A percentile compares a stretch with the other conserved stretches of the same genome.
phyloP scores from a whole-genome alignment of 2,797 vertebrate species.

The Scolopax rusticola region DNA sequence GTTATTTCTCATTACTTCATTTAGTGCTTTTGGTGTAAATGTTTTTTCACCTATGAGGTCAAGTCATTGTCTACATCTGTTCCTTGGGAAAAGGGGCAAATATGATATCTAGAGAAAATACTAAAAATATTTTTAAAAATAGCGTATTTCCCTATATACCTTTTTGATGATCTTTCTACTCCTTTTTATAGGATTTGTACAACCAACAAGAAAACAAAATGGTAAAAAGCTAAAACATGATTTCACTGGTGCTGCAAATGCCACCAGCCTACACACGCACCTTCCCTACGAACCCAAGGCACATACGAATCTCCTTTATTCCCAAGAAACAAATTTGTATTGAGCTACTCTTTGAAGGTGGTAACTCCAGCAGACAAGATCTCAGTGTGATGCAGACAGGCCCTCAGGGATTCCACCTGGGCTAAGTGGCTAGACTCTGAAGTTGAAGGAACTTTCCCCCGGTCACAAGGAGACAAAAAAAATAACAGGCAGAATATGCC shows the following conservation, averaged over 20 bases:
- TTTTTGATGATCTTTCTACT: not conserved
- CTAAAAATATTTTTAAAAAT: not conserved
- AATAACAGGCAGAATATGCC: not conserved
- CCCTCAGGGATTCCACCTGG: not conserved
- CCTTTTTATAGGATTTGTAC: not conserved
- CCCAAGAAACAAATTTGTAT: not conserved
- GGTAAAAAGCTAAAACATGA: not conserved
- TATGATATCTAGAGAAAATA: not conserved
- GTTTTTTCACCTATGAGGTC: not conserved
- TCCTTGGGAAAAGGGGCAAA: not conserved
- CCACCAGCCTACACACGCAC: not conserved
- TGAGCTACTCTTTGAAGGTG: not conserved
- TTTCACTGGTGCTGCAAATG: not conserved
- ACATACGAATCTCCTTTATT: not conserved
- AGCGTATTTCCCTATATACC: not conserved
- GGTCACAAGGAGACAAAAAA: not conserved
- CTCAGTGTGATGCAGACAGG: fast-evolving
- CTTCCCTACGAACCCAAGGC: fast-evolving
- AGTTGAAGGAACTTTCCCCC: not conserved
- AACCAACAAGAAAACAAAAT: not conserved
- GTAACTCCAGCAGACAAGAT: not conserved
- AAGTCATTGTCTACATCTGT: not conserved
- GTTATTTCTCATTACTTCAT: not conserved
- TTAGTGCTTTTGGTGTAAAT: not conserved
- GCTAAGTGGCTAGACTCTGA: not conserved